phyloP scores from a whole-genome alignment of 2,888 invertebrate genomes.

The Watsonalla cultraria region DNA sequence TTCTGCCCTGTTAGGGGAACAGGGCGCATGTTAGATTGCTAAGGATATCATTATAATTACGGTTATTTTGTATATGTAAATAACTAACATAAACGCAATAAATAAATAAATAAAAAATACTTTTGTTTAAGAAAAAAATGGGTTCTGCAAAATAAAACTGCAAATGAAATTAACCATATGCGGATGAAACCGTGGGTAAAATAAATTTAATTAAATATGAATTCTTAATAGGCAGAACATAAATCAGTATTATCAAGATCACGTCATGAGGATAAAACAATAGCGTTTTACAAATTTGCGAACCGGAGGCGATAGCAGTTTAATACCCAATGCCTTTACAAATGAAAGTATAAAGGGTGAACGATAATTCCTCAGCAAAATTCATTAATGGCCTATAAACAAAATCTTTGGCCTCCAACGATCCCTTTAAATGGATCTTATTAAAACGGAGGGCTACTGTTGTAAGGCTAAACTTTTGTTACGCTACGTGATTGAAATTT shows the following conservation, averaged over 20 bases:
- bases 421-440: conserved; percentile 26
- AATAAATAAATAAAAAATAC: too few relatives aligned
- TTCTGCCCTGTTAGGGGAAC: too few relatives aligned
- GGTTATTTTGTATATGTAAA: too few relatives aligned
- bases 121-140: too few relatives aligned
- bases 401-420: conserved; percentile 43
- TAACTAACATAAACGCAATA: too few relatives aligned
- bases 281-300: conserved; percentile 15
- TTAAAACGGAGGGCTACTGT: conserved; percentile 24
- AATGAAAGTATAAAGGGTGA: conserved; percentile 48
- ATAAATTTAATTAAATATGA: too few relatives aligned
- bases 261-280: conserved; percentile 18
- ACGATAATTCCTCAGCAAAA: conserved; percentile 43
- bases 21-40: too few relatives aligned
- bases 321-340: conserved; percentile 45
- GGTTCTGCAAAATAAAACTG: too few relatives aligned
- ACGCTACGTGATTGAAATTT: background rate
- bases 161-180: too few relatives aligned
- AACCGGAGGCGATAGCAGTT: conserved; percentile 25
- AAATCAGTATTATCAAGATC: background rate
- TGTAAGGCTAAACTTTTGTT: background rate
- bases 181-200: too few relatives aligned
- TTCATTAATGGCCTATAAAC: conserved; percentile 62
- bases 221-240: too few relatives aligned
- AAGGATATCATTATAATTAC: too few relatives aligned